Conservation (phyloP, 2,797 vertebrate species). For the Numenius phaeopus region DNA sequence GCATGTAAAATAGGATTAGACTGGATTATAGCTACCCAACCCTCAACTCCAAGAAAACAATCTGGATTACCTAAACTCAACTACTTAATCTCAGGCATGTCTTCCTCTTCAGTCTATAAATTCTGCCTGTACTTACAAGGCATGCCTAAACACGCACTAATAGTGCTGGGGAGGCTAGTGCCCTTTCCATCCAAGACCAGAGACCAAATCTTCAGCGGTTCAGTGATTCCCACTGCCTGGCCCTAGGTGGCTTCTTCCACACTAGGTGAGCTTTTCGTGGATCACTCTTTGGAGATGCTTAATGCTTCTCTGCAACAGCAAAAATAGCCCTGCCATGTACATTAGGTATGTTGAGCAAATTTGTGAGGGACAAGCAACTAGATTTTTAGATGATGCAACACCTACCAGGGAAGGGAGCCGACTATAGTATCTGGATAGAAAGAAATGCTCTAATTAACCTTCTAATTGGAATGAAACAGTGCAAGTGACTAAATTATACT, state of each 20-base stretch:
- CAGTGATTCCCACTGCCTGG: not conserved
- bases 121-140: not conserved
- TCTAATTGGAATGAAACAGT: not conserved
- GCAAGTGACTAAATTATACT: not conserved
- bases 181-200: not conserved
- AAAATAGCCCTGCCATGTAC: not conserved
- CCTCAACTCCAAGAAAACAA: not conserved
- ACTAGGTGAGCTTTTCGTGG: not conserved
- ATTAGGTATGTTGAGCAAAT: not conserved
- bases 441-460: not conserved
- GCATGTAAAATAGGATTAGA: not conserved
- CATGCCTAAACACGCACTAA: not conserved
- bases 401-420: not conserved
- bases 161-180: not conserved
- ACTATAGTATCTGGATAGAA: not conserved
- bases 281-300: not conserved
- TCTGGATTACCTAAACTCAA: not conserved
- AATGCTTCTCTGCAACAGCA: not conserved
- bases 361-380: not conserved
- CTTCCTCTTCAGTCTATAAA: not conserved
- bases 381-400: not conserved
- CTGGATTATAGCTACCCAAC: not conserved
- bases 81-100: not conserved
- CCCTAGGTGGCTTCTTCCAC: not conserved
- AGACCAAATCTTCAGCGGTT: not conserved